Evolutionary conservation across 2,797 vertebrate species (phyloP), one percentile per base, ranked within the genome.

Genomic region (Crax fasciolata): DNA sequence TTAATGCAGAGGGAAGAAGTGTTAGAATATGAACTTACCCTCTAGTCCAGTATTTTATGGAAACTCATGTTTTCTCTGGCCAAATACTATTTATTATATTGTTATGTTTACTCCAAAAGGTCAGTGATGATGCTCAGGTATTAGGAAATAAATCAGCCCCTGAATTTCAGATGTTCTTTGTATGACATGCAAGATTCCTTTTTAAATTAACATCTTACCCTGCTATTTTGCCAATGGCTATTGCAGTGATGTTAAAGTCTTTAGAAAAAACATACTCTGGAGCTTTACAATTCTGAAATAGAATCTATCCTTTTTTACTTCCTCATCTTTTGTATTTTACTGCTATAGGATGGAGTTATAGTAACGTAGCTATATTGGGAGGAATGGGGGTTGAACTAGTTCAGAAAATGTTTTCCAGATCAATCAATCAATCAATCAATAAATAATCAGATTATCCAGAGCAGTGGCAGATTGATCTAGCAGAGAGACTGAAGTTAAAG

Each of bases 401-500:
- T 96, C 83, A 63, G 83, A 96, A 97, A 96, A 93, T 93, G 93
- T 58, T 65, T 77, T 87, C 18, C 10, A 27, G 67, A 54, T 46
- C 51, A 62, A 57, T 7, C 84, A 90, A 96, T 81, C 81, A 77
- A 55, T 39, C 71, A 84, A 59, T 28, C 44, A 62, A 14, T 7
- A 24, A 82, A 7, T 49, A 74, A 85, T 93, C 92, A 44, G 23
- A 76, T 92, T 91, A 89, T n/a, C 49, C 71, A 78, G 14, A 32
- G 17, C 11, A 28, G 62, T 90, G 85, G 68, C 81, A 96, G 96
- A 97, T 83, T 93, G 91, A 97, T 97, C 97, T 94, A 94, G 61
- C 32, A 57, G 76, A 81, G 67, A 77, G 90, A 70, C 18, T 65
- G 32, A 7, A 70, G 86, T 89, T 43, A 96, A 92, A 30, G 6